Evolutionary conservation across 2,888 invertebrate species (phyloP), one percentile per base, ranked within the genome.

Genomic region (Syrphus vitripennis): DNA sequence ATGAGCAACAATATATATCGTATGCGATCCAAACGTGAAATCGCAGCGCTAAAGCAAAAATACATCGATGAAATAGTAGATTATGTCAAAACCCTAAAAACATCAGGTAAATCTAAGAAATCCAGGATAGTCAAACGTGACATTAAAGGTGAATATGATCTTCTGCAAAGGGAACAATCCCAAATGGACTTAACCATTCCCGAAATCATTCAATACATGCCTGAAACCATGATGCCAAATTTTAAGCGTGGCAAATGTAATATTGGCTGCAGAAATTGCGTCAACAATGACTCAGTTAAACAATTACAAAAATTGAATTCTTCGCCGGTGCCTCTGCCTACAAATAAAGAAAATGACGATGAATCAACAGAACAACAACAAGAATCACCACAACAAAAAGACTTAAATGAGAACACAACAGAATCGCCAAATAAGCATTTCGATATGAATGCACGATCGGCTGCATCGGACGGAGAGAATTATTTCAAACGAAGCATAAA

Each of bases 121-220:
- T 74, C 82, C 0, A 89, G 88, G 12, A 26, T 90, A 10, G 87
- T 81, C 3, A 91, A 91, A 79, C 91, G 92, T 6, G 91, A 92
- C 74, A 91, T 91, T 14, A 92, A 91, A 82, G 92, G 91, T 69
- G 91, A 92, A 78, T 91, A 89, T 78, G 92, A 92, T 88, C 83
- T 91, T 26, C 78, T 92, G 59, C 90, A 91, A 87, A 89, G 87
- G 48, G 92, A 91, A 19, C 90, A 89, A 1, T 88, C 88, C 42
- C 88, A 90, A 10, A 80, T 89, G 10, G 91, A 92, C 79, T 79
- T 92, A 5, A 91, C 91, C 7, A 88, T 90, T n/a, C 92, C 92
- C 4, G 92, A 92, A 87, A 91, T 92, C 21, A 90, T 91, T 87
- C 92, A 92, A 78, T 92, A 88, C 45, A 91, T 92, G 91, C 92